Percentiles rank a stretch among this genome's conserved stretches.
Evolutionary conservation across 1,140 invertebrate species (phyloP).

Genomic region (Ostrea denselamellosa): DNA sequence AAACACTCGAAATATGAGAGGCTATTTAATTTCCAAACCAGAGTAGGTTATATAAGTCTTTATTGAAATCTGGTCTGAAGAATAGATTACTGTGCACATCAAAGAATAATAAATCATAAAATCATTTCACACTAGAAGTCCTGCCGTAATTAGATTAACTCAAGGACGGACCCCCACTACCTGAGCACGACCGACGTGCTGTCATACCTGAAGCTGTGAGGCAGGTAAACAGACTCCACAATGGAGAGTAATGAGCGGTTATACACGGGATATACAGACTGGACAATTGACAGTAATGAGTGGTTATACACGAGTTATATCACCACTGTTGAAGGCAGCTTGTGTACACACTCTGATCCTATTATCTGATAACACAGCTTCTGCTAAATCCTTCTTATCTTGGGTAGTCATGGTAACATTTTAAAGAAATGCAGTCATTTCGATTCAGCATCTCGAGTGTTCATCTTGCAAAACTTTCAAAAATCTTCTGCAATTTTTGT

Average conservation of each 20-base stretch:
- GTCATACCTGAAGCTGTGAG: neutral
- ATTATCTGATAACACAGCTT: constrained; percentile 2
- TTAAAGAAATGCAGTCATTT: neutral
- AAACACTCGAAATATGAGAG: neutral
- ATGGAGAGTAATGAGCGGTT: neutral
- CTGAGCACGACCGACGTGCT: neutral
- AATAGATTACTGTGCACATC: neutral
- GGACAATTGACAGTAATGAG: constrained; percentile 11
- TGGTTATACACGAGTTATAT: neutral
- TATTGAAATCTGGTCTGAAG: neutral
- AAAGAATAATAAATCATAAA: constrained; percentile 31
- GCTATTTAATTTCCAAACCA: constrained; percentile 12
- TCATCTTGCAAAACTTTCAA: neutral
- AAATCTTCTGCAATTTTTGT: neutral
- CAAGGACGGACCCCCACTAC: neutral
- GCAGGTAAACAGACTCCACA: too few relatives aligned
- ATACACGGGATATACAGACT: neutral
- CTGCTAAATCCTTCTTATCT: constrained; percentile 19
- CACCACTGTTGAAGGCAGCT: neutral
- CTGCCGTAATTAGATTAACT: neutral
- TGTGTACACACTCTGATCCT: neutral
- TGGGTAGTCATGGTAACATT: neutral
- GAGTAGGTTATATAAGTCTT: neutral
- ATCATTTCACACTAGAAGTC: neutral
- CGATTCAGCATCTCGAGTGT: neutral